Conservation (phyloP, 2,888 invertebrate species). For the Cephus sareptanus region DNA sequence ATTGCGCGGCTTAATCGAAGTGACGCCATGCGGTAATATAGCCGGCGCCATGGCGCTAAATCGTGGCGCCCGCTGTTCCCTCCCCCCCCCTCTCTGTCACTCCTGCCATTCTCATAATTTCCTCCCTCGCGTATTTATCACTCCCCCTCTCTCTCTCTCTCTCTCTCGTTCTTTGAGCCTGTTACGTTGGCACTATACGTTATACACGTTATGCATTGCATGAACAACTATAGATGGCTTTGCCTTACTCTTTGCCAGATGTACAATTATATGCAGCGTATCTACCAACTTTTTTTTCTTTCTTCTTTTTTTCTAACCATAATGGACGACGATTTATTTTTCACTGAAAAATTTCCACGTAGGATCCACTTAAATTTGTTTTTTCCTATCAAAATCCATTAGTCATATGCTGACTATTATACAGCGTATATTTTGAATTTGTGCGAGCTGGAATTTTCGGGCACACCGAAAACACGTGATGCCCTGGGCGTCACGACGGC, state of each 20-base stretch:
- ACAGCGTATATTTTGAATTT: not conserved
- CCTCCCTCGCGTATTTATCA: constrained; percentile 1
- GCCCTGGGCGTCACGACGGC: not conserved
- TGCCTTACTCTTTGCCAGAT: not conserved
- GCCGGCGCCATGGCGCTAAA: constrained; percentile 63
- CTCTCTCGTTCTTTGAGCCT: not conserved
- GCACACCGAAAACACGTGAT: not conserved
- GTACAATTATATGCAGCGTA: not conserved
- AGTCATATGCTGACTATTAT: not conserved
- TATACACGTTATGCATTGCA: not conserved
- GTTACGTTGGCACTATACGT: not conserved
- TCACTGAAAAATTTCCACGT: not conserved
- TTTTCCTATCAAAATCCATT: not conserved
- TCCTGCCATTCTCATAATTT: not conserved
- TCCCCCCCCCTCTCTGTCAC: constrained; percentile 15
- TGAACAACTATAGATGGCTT: not conserved
- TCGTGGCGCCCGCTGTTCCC: constrained; percentile 36
- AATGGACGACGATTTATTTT: not conserved
- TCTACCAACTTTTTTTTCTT: not conserved
- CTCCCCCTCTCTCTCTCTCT: constrained; percentile 1
- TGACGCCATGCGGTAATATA: constrained; percentile 64
- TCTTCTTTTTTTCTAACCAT: not conserved
- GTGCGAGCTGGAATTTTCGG: not conserved
- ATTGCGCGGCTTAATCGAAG: constrained; percentile 63
- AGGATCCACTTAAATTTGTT: not conserved